Evolutionary conservation across 2,797 vertebrate species (phyloP).

Genomic region (Prunella strophiata): DNA sequence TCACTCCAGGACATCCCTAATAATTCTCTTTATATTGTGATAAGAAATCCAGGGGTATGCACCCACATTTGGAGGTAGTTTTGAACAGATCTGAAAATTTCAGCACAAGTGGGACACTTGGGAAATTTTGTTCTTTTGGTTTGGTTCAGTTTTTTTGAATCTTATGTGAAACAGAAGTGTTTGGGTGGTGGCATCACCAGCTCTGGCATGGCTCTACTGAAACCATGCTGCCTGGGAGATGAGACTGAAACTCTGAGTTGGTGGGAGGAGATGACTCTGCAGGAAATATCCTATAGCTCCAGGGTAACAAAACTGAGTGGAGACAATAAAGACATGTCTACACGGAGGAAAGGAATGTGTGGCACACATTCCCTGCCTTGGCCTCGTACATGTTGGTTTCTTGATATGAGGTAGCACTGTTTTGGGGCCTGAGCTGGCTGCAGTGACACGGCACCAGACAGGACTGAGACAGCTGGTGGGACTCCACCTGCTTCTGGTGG

Average conservation of each 20-base stretch:
- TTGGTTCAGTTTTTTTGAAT: not conserved
- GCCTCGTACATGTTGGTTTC: not conserved
- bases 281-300: conserved; percentile 49
- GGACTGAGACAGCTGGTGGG: not conserved
- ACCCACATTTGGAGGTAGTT: not conserved
- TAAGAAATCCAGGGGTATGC: not conserved
- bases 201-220: not conserved
- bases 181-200: not conserved
- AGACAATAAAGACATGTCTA: conserved; percentile 22
- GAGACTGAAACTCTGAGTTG: not conserved
- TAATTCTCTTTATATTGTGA: not conserved
- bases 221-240: not conserved
- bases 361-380: not conserved
- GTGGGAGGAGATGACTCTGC: conserved; percentile 25
- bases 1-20: not conserved
- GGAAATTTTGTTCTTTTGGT: not conserved
- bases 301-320: conserved; percentile 25
- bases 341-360: not conserved
- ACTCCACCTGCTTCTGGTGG: not conserved
- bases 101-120: not conserved
- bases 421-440: not conserved
- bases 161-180: not conserved
- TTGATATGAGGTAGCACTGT: not conserved
- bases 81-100: not conserved
- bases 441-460: fast-evolving